These are phyloP conservation scores for Drosophila austrosaltans DNA, from an alignment of 2,888 invertebrate species.

Conservation along the genomic window DNA sequence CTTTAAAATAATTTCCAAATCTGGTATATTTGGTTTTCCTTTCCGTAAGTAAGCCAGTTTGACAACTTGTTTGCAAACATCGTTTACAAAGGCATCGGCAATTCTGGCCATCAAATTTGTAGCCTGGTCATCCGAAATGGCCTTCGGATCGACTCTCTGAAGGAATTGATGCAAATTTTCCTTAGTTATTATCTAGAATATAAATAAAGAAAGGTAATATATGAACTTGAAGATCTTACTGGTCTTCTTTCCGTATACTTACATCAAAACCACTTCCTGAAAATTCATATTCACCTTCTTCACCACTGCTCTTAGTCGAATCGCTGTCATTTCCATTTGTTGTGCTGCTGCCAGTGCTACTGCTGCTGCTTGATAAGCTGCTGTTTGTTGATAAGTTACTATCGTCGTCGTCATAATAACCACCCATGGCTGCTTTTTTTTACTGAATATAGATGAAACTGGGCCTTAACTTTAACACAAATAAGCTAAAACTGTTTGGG, in stretches of 20 bases:
- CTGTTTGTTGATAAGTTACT: conserved; percentile 30
- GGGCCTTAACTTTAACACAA: neutral
- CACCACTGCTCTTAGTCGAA: neutral
- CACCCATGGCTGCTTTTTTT: neutral
- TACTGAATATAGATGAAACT: neutral
- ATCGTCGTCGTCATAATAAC: conserved; percentile 8
- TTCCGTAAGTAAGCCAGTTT: conserved; percentile 48
- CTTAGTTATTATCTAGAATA: conserved; percentile 30
- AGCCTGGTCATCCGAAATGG: conserved; percentile 57
- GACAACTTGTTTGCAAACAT: conserved; percentile 41
- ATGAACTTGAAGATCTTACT: neutral
- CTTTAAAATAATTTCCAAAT: conserved; percentile 58
- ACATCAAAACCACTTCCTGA: conserved; percentile 14
- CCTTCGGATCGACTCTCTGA: conserved; percentile 39
- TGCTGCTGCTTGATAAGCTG: conserved; percentile 9
- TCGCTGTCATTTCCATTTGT: neutral
- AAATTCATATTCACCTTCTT: neutral
- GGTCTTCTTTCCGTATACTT: neutral
- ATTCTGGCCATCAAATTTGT: conserved; percentile 50
- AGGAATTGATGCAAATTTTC: conserved; percentile 39
- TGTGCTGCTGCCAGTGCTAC: neutral
- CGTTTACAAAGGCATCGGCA: conserved; percentile 45
- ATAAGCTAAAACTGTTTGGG: conserved; percentile 30
- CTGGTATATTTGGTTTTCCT: conserved; percentile 25
- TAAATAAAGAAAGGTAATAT: neutral